These are phyloP conservation scores for Phasianus colchicus DNA, from an alignment of 2,113 vertebrate species.

Conservation along the genomic window DNA sequence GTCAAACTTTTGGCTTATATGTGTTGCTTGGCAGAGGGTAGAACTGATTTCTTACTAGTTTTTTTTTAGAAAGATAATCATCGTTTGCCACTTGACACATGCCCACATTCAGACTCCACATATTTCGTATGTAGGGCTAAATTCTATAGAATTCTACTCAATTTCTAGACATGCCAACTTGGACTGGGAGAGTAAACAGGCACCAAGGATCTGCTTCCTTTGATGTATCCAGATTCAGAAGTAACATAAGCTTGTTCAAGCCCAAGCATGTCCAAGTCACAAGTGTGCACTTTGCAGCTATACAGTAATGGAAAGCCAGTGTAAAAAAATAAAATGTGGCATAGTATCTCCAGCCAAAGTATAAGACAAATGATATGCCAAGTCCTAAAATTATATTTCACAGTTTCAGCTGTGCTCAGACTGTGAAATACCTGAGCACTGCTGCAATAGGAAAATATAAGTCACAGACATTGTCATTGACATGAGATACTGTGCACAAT, in stretches of 20 bases:
- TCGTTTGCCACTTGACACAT: background rate
- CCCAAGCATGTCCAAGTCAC: background rate
- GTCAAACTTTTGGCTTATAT: background rate
- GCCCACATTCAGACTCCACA: background rate
- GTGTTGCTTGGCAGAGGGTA: fast-evolving
- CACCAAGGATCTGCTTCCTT: background rate
- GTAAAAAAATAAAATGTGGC: background rate
- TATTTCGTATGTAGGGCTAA: background rate
- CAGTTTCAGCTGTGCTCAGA: background rate
- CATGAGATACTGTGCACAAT: background rate
- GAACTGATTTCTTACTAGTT: background rate
- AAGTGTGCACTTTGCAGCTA: background rate
- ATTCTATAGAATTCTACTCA: background rate
- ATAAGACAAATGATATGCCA: background rate
- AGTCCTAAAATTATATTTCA: background rate
- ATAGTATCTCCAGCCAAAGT: background rate
- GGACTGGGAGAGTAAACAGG: background rate
- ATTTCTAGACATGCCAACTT: background rate
- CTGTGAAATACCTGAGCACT: conserved; percentile 39
- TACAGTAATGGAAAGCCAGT: background rate
- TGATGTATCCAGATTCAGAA: background rate
- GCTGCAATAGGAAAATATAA: conserved; percentile 45
- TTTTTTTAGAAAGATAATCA: background rate
- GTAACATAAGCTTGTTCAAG: background rate
- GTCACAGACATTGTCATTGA: background rate